Conservation (phyloP, 2,888 invertebrate species). For the Chydorus sphaericus region DNA sequence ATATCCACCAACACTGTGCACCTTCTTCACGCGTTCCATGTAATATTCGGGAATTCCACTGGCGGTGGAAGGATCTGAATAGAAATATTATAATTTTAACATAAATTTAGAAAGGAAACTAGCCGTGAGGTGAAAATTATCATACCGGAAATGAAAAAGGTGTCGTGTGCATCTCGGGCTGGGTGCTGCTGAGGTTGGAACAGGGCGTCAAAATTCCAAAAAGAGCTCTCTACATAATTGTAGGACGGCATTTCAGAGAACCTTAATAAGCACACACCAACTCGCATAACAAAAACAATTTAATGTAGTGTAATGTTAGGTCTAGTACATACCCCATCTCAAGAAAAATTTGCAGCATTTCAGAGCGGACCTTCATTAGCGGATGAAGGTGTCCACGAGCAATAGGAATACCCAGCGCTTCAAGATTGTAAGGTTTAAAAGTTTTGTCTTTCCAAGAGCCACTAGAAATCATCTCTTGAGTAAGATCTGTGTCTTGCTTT, state of each 20-base stretch:
- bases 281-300: not conserved
- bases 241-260: constrained; percentile 98
- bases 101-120: not conserved
- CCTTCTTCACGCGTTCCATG: constrained; percentile 65
- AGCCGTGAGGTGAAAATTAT: not conserved
- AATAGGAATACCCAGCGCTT: constrained; percentile 71
- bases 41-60: constrained; percentile 73
- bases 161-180: constrained; percentile 95
- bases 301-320: too few relatives aligned
- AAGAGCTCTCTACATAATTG: constrained; percentile 90
- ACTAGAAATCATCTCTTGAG: constrained; percentile 74
- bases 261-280: too few relatives aligned
- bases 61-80: constrained; percentile 34
- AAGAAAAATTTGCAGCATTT: constrained; percentile 92
- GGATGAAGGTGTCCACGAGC: constrained; percentile 87
- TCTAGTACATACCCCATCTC: constrained; percentile 65
- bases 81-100: too few relatives aligned
- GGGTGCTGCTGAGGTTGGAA: constrained; percentile 99
- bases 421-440: constrained; percentile 94
- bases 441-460: constrained; percentile 76
- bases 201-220: constrained; percentile 99
- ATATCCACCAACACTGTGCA: constrained; percentile 84
- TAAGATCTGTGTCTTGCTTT: constrained; percentile 88
- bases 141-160: constrained; percentile 73
- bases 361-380: constrained; percentile 76